Conservation (phyloP, 1,140 invertebrate species). For the Formica selysi region DNA sequence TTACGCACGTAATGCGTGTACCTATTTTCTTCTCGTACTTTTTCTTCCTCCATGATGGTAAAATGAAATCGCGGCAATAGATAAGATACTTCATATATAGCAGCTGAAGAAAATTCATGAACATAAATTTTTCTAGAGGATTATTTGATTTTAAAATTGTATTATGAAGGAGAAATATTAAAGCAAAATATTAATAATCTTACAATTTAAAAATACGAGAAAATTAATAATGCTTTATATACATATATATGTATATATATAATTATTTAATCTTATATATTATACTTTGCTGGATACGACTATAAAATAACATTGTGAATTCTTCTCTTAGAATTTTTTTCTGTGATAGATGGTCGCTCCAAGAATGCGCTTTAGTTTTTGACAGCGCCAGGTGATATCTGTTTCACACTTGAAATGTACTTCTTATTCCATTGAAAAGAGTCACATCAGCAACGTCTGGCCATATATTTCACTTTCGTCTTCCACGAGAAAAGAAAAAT, state of each 20-base stretch:
- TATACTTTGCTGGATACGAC: not conserved
- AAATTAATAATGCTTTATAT: constrained; percentile 13
- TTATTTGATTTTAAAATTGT: not conserved
- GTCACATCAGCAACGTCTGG: constrained; percentile 10
- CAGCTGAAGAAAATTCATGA: constrained; percentile 4
- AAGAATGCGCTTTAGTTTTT: constrained; percentile 61
- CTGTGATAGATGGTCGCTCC: constrained; percentile 15
- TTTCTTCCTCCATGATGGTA: constrained; percentile 28
- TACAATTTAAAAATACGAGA: not conserved
- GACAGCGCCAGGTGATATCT: constrained; percentile 54
- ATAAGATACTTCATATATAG: not conserved
- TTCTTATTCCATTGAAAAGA: constrained; percentile 30
- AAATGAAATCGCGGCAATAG: constrained; percentile 60
- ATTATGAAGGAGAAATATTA: no score
- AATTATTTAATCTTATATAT: not conserved
- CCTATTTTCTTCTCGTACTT: constrained; percentile 5
- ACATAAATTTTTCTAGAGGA: not conserved
- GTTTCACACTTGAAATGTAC: constrained; percentile 67
- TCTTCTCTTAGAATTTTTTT: not conserved
- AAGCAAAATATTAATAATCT: not conserved
- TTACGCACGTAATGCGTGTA: constrained; percentile 54
- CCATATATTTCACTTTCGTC: constrained; percentile 12
- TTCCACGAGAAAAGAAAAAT: not conserved
- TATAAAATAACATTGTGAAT: constrained; percentile 6
- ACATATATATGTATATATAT: not conserved